Evolutionary conservation across 1,140 invertebrate species (phyloP).

Genomic region (Spodoptera litura): DNA sequence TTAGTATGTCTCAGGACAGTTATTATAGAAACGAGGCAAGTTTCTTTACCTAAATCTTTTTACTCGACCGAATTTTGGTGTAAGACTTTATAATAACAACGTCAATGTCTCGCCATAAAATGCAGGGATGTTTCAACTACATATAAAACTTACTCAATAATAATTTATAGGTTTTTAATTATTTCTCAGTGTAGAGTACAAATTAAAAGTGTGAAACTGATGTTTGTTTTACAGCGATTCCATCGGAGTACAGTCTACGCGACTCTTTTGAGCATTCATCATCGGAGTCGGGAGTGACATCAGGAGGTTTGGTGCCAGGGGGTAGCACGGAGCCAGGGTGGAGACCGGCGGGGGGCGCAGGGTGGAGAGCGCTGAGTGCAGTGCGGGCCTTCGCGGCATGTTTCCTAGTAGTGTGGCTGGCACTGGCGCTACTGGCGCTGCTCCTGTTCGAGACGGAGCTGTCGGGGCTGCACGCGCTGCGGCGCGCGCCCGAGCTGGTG

Average conservation of each 20-base stretch:
- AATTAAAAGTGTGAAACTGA: no score
- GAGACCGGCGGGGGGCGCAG: conserved; percentile 75
- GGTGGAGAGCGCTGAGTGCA: conserved; percentile 85
- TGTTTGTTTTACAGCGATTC: conserved; percentile 50
- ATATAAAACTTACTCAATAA: no score
- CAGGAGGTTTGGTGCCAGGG: conserved; percentile 62
- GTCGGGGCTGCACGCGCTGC: conserved; percentile 89
- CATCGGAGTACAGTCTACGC: conserved; percentile 88
- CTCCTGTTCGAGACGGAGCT: conserved; percentile 92
- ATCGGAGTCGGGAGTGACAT: conserved; percentile 89
- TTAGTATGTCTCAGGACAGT: no score
- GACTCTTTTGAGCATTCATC: conserved; percentile 93
- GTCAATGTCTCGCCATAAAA: no score
- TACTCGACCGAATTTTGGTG: no score
- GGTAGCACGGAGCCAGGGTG: conserved; percentile 76
- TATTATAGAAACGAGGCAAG: no score
- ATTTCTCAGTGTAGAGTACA: no score
- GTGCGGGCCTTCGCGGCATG: conserved; percentile 91
- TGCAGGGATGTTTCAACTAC: no score
- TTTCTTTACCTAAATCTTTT: no score
- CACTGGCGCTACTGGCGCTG: conserved; percentile 88
- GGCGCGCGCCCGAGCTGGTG: conserved; percentile 93
- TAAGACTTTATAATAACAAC: no score
- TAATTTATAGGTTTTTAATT: no score
- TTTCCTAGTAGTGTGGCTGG: conserved; percentile 89